These are phyloP conservation scores for Cephus runcator DNA, from an alignment of 2,888 invertebrate genomes.

Conservation along the genomic window DNA sequence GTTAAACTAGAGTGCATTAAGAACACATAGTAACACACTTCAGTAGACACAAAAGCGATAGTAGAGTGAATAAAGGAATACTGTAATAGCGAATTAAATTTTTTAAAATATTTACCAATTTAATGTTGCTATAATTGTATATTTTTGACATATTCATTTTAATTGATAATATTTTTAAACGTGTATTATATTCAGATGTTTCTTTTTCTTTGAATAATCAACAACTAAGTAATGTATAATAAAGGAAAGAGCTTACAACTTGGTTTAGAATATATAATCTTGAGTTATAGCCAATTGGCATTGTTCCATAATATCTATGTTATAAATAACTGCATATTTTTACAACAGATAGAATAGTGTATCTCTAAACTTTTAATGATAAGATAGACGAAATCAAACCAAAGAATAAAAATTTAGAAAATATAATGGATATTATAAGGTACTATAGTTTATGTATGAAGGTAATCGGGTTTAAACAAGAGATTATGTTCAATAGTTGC, in stretches of 20 bases:
- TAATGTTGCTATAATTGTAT: not conserved
- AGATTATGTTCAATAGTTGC: not conserved
- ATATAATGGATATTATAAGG: not conserved
- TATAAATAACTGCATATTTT: not conserved
- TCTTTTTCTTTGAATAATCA: not conserved
- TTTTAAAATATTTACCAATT: not conserved
- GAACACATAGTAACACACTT: not conserved
- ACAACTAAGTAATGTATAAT: not conserved
- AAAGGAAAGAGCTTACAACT: not conserved
- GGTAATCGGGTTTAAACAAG: not conserved
- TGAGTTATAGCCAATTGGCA: not conserved
- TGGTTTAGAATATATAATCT: not conserved
- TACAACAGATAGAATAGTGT: not conserved
- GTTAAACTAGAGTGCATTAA: not conserved
- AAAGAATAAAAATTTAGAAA: not conserved
- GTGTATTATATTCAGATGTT: not conserved
- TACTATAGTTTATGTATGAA: not conserved
- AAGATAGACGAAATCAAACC: no score
- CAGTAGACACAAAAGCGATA: not conserved
- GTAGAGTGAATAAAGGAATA: not conserved
- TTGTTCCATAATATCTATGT: not conserved
- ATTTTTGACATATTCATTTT: not conserved
- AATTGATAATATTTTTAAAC: not conserved
- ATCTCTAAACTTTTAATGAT: not conserved
- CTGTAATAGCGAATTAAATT: not conserved